These are phyloP conservation scores for Pygmarrhopalites habei DNA, from an alignment of 1,140 invertebrate genomes.

Conservation along the genomic window DNA sequence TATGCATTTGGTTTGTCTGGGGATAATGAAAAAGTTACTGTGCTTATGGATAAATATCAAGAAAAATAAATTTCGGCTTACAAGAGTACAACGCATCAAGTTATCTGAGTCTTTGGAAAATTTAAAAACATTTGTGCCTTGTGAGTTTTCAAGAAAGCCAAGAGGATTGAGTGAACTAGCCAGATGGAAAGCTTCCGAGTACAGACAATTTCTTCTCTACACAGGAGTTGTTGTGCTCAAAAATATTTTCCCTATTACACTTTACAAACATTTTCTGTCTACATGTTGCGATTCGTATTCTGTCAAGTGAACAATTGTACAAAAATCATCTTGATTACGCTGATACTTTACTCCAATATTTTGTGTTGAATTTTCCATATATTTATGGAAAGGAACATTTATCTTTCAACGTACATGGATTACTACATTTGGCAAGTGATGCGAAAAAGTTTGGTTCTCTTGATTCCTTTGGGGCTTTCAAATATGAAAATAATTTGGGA, in stretches of 20 bases:
- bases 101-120: conserved; percentile 7
- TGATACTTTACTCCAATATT: conserved; percentile 12
- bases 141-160: conserved; percentile 32
- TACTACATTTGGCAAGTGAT: conserved; percentile 25
- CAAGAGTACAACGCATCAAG: not conserved
- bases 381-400: conserved; percentile 17
- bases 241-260: not conserved
- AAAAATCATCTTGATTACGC: conserved; percentile 7
- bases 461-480: conserved; percentile 14
- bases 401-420: conserved; percentile 23
- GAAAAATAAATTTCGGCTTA: conserved; percentile 7
- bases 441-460: conserved; percentile 4
- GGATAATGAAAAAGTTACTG: conserved; percentile 34
- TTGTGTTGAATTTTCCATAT: conserved; percentile 15
- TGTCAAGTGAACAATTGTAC: not conserved
- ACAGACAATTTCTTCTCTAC: conserved; percentile 32
- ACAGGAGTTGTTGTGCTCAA: conserved; percentile 29
- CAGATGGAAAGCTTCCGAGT: conserved; percentile 34
- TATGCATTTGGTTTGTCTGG: conserved; percentile 36
- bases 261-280: conserved; percentile 18
- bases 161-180: conserved; percentile 19
- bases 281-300: conserved; percentile 14
- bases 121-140: conserved; percentile 16
- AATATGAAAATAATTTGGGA: conserved; percentile 14
- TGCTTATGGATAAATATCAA: conserved; percentile 13